Base-by-base conservation (phyloP, 2,888 invertebrate species). In the Bombylius major region DNA sequence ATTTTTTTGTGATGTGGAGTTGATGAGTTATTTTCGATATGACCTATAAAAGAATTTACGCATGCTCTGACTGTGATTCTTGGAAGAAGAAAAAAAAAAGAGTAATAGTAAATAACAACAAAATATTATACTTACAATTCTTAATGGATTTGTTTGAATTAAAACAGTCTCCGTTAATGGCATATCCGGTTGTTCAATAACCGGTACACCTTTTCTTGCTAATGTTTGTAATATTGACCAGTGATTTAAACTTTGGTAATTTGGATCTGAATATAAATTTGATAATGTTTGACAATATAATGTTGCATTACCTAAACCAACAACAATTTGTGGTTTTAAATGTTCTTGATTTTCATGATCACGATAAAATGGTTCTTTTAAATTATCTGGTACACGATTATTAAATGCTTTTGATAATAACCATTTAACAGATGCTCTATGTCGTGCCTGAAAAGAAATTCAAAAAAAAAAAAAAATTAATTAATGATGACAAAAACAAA, bases 341-440 rank as follows among this genome's bases (percentile, higher is more conserved):
- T 92, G 91, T 75, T 92, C 91, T 75, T 89, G 89, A 70, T 92
- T 94, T 83, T 94, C 93, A 77, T 91, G 89, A 78, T 94, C 94
- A 71, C 88, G 83, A 76, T 95, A 96, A 77, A 94, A 95, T 59
- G 95, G 95, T 74, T 95, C 94, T 71, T 83, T 83, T 63, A 95
- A 81, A 76, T 95, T 93, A 70, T 90, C 87, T 66, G 95, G 95
- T 74, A 87, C 89, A 78, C 86, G 83, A 79, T 93, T 92, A 80
- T 94, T 92, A 81, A 89, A 95, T 62, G 95, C 93, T 81, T 96
- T 96, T 67, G 91, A 89, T 65, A 96, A 80, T 67, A 97, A 84
- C 96, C 96, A 97, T 82, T 93, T 89, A 70, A 96, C 85, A 69
- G 94, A 93, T 70, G 94, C 92, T 77, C 90, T 83, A 76, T 95